Conservation (phyloP, 1,140 invertebrate genomes). For the Pseudomyrmex dendroicus region DNA sequence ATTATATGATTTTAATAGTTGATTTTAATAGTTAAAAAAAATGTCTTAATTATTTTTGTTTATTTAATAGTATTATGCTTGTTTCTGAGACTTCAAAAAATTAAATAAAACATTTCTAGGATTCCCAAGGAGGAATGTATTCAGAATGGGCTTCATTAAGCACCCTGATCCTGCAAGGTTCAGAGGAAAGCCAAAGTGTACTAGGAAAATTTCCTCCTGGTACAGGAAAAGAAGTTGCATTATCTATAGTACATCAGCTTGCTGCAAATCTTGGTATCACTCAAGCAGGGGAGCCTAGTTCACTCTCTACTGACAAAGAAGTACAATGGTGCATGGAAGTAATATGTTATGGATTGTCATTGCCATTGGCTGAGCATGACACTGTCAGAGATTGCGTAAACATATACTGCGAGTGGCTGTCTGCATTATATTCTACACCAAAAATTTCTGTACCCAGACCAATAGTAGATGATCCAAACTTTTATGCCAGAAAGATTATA, state of each 20-base stretch:
- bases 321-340: conserved; percentile 97
- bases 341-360: conserved; percentile 95
- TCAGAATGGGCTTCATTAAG: conserved; percentile 94
- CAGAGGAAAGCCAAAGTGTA: conserved; percentile 91
- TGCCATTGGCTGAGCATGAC: conserved; percentile 96
- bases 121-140: conserved; percentile 90
- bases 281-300: conserved; percentile 91
- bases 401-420: conserved; percentile 98
- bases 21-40: background rate
- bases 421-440: conserved; percentile 92
- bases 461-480: conserved; percentile 94
- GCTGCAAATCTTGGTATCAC: conserved; percentile 91
- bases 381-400: conserved; percentile 98
- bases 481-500: conserved; percentile 96
- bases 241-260: conserved; percentile 93
- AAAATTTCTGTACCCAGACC: conserved; percentile 94
- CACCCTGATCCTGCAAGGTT: conserved; percentile 88
- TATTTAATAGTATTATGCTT: conserved; percentile 34
- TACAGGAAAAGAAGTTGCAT: conserved; percentile 92
- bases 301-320: conserved; percentile 91
- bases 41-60: background rate
- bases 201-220: conserved; percentile 93
- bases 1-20: background rate
- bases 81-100: background rate
- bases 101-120: conserved; percentile 64